Evolutionary conservation across 2,797 vertebrate species (phyloP).

Genomic region (Peromyscus eremicus): DNA sequence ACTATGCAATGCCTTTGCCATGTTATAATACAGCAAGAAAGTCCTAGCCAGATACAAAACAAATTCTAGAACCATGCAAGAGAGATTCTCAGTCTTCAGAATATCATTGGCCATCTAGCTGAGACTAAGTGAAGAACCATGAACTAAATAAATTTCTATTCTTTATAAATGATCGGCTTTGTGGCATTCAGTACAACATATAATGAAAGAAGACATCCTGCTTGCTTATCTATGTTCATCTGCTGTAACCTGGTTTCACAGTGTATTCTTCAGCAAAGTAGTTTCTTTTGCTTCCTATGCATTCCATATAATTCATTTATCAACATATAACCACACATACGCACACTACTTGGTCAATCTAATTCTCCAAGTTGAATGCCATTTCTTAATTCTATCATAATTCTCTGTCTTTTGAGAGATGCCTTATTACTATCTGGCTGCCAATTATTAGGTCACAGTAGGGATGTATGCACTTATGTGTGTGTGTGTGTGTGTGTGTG

Average conservation of each 20-base stretch:
- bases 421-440: neutral
- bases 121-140: neutral
- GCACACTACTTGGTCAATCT: neutral
- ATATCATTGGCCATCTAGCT: neutral
- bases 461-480: neutral
- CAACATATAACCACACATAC: neutral
- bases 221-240: neutral
- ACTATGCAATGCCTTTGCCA: neutral
- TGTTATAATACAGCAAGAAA: neutral
- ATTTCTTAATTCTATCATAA: constrained; percentile 28
- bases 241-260: neutral
- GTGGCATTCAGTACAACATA: neutral
- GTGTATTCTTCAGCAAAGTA: neutral
- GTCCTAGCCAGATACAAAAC: neutral
- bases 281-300: neutral
- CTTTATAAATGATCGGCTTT: neutral
- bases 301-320: neutral
- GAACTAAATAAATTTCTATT: neutral
- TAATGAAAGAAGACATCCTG: neutral
- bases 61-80: neutral
- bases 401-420: neutral
- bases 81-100: neutral
- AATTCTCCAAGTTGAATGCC: neutral
- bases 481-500: neutral
- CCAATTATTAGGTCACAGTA: neutral